These are phyloP conservation scores for Heterotilapia buettikoferi DNA, from an alignment of 2,113 vertebrate genomes.

Conservation along the genomic window DNA sequence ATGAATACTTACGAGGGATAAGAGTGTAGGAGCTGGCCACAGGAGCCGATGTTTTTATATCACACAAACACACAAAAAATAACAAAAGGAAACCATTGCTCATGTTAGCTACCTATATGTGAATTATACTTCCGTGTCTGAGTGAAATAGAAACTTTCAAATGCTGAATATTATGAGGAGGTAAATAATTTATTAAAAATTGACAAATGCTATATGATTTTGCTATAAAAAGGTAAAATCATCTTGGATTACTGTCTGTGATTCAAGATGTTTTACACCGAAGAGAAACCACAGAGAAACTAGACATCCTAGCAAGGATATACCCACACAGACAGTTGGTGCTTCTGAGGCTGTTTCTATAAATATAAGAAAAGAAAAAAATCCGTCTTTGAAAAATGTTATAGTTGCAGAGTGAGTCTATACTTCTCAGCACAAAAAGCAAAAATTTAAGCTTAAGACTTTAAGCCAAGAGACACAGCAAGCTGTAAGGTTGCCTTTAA, in stretches of 20 bases:
- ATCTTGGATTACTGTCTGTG: not conserved
- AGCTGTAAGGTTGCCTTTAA: conserved; percentile 2
- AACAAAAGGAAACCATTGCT: not conserved
- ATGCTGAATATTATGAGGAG: not conserved
- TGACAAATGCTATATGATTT: not conserved
- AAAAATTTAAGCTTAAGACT: not conserved
- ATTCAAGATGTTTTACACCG: not conserved
- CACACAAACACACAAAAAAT: not conserved
- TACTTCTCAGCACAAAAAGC: not conserved
- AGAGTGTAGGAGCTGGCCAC: not conserved
- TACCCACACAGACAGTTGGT: not conserved
- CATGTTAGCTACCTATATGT: not conserved
- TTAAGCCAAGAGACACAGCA: not conserved
- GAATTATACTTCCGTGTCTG: not conserved
- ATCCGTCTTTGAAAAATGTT: not conserved
- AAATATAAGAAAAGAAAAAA: not conserved
- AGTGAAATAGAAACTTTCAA: not conserved
- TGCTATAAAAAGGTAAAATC: not conserved
- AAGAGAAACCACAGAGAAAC: not conserved
- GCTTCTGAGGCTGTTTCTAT: not conserved
- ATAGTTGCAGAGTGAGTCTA: not conserved
- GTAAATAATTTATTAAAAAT: not conserved
- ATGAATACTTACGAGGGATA: not conserved
- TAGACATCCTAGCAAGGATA: not conserved
- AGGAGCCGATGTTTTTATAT: not conserved